Percentiles rank a stretch among this genome's conserved stretches.
Conservation (phyloP, 1,140 invertebrate genomes). For the Tribolium castaneum region DNA sequence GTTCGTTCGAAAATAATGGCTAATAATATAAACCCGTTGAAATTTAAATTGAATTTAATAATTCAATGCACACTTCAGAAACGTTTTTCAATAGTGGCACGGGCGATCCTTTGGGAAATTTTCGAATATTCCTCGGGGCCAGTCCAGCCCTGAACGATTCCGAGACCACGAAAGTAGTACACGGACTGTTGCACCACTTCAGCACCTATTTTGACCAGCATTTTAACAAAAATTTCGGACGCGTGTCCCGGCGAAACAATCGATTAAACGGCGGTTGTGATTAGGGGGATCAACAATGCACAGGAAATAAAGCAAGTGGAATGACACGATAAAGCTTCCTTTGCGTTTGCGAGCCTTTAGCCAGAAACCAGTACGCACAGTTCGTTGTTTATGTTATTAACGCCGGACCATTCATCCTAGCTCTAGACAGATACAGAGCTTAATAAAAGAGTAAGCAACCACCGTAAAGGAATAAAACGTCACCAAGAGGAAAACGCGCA, state of each 20-base stretch:
- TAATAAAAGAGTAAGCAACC: constrained; percentile 57
- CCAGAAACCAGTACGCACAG: constrained; percentile 37
- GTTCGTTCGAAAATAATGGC: not conserved
- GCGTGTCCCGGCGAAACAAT: not conserved
- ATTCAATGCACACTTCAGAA: constrained; percentile 40
- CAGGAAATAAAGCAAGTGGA: constrained; percentile 40
- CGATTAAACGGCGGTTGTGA: not conserved
- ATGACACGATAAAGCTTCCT: constrained; percentile 42
- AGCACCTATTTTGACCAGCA: too few relatives aligned
- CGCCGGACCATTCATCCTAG: constrained; percentile 60
- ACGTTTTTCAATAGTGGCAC: constrained; percentile 44
- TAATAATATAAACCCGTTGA: constrained; percentile 43
- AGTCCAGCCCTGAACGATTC: constrained; percentile 39
- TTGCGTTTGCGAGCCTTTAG: constrained; percentile 30
- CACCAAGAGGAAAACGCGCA: constrained; percentile 50
- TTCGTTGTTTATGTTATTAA: constrained; percentile 59
- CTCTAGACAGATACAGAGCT: constrained; percentile 55
- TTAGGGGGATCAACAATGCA: constrained; percentile 40
- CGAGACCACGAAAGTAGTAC: constrained; percentile 7
- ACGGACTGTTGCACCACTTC: not conserved
- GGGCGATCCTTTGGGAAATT: constrained; percentile 42
- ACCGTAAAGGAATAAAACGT: constrained; percentile 55
- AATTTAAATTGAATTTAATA: constrained; percentile 49
- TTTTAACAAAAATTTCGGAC: too few relatives aligned
- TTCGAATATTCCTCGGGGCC: constrained; percentile 41